Evolutionary conservation across 92 coral and sea anemone species (phyloP).

Genomic region (Paramuricea clavata): DNA sequence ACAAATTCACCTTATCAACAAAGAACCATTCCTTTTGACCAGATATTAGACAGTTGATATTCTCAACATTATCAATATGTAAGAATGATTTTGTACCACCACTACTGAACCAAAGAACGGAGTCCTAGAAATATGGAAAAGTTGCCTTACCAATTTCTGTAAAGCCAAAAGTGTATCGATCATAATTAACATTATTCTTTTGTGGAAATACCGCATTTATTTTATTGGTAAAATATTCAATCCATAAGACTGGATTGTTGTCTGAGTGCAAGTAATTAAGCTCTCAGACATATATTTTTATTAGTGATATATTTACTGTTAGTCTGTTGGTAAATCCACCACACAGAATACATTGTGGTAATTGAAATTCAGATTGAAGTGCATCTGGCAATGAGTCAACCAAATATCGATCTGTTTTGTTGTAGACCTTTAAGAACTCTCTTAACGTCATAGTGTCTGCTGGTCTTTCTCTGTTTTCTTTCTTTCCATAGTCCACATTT

Average conservation of each 20-base stretch:
- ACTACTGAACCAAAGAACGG: slow-evolving; percentile 95
- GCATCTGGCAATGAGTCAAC: slow-evolving; percentile 83
- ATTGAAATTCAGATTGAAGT: slow-evolving; percentile 84
- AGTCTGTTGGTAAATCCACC: slow-evolving; percentile 92
- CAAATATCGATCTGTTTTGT: slow-evolving; percentile 81
- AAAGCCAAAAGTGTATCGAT: too few species aligned
- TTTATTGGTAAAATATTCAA: too few species aligned
- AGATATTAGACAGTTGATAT: slow-evolving; percentile 90
- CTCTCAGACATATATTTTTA: too few species aligned
- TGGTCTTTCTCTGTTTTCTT: slow-evolving; percentile 87
- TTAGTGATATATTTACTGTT: background rate
- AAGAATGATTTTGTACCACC: slow-evolving; percentile 95
- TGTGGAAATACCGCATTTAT: too few species aligned
- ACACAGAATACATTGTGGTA: slow-evolving; percentile 84
- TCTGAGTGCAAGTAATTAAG: too few species aligned
- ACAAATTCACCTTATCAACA: slow-evolving; percentile 82
- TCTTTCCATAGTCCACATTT: slow-evolving; percentile 92
- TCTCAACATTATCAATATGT: slow-evolving; percentile 92
- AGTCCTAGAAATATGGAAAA: slow-evolving; percentile 88
- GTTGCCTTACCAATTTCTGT: too few species aligned
- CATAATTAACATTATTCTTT: too few species aligned
- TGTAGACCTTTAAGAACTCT: slow-evolving; percentile 80
- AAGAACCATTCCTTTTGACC: slow-evolving; percentile 93
- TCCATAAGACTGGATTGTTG: too few species aligned
- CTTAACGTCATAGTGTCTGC: slow-evolving; percentile 81